Percentiles rank a stretch among this genome's conserved stretches.
Evolutionary conservation across 2,797 vertebrate genomes (phyloP).

Genomic region (Decapterus maruadsi): DNA sequence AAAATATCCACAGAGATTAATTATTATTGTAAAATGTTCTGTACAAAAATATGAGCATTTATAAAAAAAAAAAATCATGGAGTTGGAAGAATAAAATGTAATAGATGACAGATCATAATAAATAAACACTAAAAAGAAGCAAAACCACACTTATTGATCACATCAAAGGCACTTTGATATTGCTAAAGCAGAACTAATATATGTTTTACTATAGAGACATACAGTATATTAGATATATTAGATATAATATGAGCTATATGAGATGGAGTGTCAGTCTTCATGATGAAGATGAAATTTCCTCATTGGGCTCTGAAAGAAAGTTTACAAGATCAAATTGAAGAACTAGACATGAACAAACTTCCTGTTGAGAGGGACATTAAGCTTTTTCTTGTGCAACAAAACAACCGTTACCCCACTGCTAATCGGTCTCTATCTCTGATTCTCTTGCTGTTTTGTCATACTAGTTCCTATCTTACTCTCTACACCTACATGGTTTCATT

Average conservation of each 20-base stretch:
- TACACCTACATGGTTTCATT: not conserved
- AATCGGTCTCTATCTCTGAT: not conserved
- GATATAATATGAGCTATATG: not conserved
- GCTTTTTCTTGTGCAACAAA: not conserved
- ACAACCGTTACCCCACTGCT: not conserved
- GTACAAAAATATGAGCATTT: constrained; percentile 61
- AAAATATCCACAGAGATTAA: not conserved
- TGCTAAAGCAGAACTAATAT: constrained; percentile 1
- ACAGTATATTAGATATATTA: constrained; percentile 29
- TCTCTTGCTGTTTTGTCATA: not conserved
- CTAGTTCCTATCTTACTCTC: no score
- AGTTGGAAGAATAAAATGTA: constrained; percentile 16
- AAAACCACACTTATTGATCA: constrained; percentile 28
- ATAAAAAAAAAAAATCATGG: constrained; percentile 37
- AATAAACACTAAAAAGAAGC: constrained; percentile 48
- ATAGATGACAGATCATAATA: constrained; percentile 40
- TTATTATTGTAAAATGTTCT: constrained; percentile 38
- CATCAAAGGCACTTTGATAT: constrained; percentile 19
- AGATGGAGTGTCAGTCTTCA: constrained; percentile 40
- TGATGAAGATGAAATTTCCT: constrained; percentile 71
- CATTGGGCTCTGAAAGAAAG: constrained; percentile 79
- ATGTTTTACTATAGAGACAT: constrained; percentile 17
- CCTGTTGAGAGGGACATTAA: constrained; percentile 11
- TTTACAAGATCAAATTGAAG: constrained; percentile 6
- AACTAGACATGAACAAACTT: constrained; percentile 41